Evolutionary conservation across 2,888 invertebrate genomes (phyloP).

Genomic region (Petrolisthes cinctipes): DNA sequence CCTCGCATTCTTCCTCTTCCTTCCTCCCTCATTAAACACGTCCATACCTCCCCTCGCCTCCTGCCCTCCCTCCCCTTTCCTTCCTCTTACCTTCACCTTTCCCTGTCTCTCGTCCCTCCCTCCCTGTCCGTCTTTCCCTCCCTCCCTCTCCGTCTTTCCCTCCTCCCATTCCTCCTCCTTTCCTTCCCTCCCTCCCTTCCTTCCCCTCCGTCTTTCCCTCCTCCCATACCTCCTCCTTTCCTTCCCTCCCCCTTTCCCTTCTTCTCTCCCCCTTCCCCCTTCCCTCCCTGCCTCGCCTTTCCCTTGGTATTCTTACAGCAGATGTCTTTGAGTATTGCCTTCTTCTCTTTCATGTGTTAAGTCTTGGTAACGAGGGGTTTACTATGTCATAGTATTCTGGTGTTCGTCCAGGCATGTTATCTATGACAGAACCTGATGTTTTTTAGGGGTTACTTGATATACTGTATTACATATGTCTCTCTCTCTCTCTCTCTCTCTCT

Average conservation of each 20-base stretch:
- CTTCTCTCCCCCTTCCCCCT: neutral
- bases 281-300: neutral
- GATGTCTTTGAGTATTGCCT: neutral
- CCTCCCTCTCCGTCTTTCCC: neutral
- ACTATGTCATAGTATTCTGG: no score
- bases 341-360: no score
- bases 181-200: neutral
- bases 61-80: neutral
- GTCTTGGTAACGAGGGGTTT: no score
- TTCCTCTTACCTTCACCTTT: neutral
- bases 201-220: neutral
- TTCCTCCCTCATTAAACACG: neutral
- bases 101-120: neutral
- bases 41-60: neutral
- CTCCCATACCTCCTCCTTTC: neutral
- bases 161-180: neutral
- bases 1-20: neutral
- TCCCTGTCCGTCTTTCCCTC: neutral
- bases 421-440: no score
- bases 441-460: no score
- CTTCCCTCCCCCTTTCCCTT: neutral
- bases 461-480: neutral
- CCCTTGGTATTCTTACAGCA: neutral
- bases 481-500: conserved; percentile 35
- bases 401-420: no score